Base-by-base conservation (phyloP, 2,888 invertebrate genomes). In the Altica lythri region DNA sequence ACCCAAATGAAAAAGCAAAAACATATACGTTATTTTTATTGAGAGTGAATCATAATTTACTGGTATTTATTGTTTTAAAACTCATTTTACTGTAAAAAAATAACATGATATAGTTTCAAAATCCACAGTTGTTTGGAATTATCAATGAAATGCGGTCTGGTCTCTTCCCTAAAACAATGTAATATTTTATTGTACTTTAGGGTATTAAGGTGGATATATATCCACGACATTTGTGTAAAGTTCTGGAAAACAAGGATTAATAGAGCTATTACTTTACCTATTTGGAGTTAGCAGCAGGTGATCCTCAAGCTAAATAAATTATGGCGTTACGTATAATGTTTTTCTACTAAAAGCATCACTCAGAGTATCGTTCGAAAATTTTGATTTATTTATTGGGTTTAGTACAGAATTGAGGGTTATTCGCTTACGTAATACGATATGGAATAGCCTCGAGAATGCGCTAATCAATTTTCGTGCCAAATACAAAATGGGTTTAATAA, bases 201-300 rank as follows among this genome's bases (percentile, higher is more conserved):
- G 49, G 40, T 32, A 49, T 40, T 40, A 19, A 18, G 29, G 40
- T 14, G 22, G 30, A n/a, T 30, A 30, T 5, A 45, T 46, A 35
- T 46, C 13, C 2, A 34, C 34, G 30, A 32, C 29, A n/a, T 16
- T 37, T 37, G 29, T 27, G 30, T 22, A 14, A 34, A 45, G 34
- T 34, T 45, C 25, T 22, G 45, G 34, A 34, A 45, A 22, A 45
- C 34, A 9, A 18, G 38, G 30, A 48, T 48, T 40, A 48, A 48
- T 48, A 17, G 38, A 10, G 30, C 30, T 19, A 48, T 48, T 30
- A 40, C 17, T 30, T 48, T 30, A 9, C 9, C 29, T 40, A 48
- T 48, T 48, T 48, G 14, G 18, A 13, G 13, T 18, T 18, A 38
- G 29, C 38, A 48, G 34, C 48, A 48, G 48, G 38, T 48, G 48